Evolutionary conservation across 2,797 vertebrate genomes (phyloP).

Genomic region (Neosalanx taihuensis): DNA sequence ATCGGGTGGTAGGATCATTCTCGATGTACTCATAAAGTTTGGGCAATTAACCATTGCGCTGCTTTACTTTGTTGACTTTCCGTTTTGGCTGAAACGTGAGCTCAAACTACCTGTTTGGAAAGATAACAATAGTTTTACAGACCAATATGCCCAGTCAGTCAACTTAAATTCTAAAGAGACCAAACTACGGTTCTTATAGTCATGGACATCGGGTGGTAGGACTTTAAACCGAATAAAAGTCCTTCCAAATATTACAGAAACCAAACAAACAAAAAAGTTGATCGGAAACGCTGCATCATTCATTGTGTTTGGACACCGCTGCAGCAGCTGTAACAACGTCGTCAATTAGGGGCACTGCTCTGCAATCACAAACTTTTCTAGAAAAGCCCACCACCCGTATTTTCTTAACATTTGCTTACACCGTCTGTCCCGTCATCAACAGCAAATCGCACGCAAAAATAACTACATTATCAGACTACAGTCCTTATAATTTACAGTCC

Average conservation of each 20-base stretch:
- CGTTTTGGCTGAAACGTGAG: neutral
- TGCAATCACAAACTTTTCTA: neutral
- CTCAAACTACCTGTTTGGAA: neutral
- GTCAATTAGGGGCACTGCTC: neutral
- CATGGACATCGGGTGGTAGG: too few relatives aligned
- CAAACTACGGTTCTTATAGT: too few relatives aligned
- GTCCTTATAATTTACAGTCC: too few relatives aligned
- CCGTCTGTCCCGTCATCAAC: too few relatives aligned
- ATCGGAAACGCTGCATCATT: neutral
- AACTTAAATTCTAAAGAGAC: neutral
- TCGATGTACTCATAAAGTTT: neutral
- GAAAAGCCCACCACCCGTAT: too few relatives aligned
- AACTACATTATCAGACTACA: too few relatives aligned
- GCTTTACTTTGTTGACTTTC: neutral
- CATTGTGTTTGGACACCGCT: neutral
- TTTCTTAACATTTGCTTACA: too few relatives aligned
- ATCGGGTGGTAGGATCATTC: neutral
- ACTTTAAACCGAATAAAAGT: neutral
- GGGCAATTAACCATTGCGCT: neutral
- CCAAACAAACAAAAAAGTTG: neutral
- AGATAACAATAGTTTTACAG: neutral
- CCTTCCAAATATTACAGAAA: neutral
- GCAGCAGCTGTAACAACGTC: neutral
- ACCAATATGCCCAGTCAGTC: neutral
- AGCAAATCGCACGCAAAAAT: too few relatives aligned